Evolutionary conservation across 1,140 invertebrate species (phyloP).

Genomic region (Batillaria attramentaria): DNA sequence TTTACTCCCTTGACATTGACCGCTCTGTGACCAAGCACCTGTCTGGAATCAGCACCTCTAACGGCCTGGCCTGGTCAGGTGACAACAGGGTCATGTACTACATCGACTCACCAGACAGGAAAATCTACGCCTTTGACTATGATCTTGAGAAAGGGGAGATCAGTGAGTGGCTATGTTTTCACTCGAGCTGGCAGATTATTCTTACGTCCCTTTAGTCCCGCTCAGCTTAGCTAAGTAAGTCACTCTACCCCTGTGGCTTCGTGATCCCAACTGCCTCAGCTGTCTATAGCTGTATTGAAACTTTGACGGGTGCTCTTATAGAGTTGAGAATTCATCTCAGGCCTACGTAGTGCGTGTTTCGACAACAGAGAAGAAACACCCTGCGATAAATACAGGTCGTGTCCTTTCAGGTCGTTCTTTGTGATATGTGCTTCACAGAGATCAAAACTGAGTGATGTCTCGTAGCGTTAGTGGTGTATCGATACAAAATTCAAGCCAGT

Average conservation of each 20-base stretch:
- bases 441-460: too few relatives aligned
- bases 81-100: slow-evolving; percentile 76
- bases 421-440: too few relatives aligned
- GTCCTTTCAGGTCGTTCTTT: too few relatives aligned
- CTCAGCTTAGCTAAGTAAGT: background rate
- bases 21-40: slow-evolving; percentile 51
- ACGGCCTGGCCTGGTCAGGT: slow-evolving; percentile 85
- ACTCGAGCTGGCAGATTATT: too few relatives aligned
- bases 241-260: background rate
- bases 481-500: too few relatives aligned
- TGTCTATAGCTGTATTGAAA: background rate
- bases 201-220: too few relatives aligned
- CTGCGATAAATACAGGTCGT: too few relatives aligned
- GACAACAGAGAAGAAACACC: too few relatives aligned
- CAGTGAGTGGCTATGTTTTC: too few relatives aligned
- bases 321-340: background rate
- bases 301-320: background rate
- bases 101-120: slow-evolving; percentile 69
- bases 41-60: slow-evolving; percentile 77
- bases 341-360: background rate
- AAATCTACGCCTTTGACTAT: slow-evolving; percentile 80
- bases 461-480: too few relatives aligned
- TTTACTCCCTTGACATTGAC: slow-evolving; percentile 63
- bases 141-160: slow-evolving; percentile 79
- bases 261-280: background rate